Evolutionary conservation across 2,113 vertebrate genomes (phyloP).

Genomic region (Esox niger): DNA sequence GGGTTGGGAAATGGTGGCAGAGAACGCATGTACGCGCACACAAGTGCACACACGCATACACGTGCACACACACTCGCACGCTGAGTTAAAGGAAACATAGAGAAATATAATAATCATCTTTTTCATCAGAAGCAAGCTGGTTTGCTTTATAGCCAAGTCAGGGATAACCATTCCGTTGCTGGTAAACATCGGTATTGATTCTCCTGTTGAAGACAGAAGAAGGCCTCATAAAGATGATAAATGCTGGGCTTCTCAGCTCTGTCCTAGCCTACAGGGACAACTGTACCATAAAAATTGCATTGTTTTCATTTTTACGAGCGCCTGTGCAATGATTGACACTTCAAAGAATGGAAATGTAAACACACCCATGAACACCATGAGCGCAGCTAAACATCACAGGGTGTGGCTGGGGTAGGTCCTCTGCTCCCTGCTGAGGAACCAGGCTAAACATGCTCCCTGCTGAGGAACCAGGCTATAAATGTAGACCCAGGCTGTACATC

Average conservation of each 20-base stretch:
- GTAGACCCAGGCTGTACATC: too few species aligned
- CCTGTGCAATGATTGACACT: conserved; percentile 30
- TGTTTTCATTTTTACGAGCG: conserved; percentile 23
- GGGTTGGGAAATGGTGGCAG: background rate
- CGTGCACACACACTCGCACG: background rate
- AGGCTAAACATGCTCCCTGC: too few species aligned
- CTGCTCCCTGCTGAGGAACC: conserved; percentile 12
- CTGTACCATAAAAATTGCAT: conserved; percentile 11
- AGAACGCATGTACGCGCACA: background rate
- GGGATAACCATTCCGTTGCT: conserved; percentile 20
- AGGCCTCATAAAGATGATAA: conserved; percentile 17
- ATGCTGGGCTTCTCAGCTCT: background rate
- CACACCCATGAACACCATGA: conserved; percentile 32
- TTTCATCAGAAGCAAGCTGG: background rate
- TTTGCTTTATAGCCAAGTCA: background rate
- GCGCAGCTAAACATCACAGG: background rate
- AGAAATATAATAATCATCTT: background rate
- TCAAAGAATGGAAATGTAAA: conserved; percentile 27
- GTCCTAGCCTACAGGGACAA: conserved; percentile 9
- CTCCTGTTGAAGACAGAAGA: conserved; percentile 24
- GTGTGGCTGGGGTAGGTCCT: conserved; percentile 10
- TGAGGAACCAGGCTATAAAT: background rate
- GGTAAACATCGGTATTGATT: conserved; percentile 13
- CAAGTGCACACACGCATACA: background rate
- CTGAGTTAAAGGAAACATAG: too few species aligned